phyloP scores from a whole-genome alignment of 1,140 invertebrate genomes.

The Lithobius niger region DNA sequence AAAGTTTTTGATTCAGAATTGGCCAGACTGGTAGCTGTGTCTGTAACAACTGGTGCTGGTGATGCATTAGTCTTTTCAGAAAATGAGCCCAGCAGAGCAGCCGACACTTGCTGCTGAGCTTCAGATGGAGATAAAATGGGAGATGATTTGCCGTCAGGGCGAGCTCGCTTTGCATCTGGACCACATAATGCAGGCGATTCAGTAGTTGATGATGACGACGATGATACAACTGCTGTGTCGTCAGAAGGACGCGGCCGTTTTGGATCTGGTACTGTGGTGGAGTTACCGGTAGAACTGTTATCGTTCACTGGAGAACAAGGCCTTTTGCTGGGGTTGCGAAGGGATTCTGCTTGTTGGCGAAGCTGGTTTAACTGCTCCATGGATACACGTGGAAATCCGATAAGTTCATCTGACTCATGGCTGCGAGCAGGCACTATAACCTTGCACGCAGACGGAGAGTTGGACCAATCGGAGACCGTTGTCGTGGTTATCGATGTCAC shows the following conservation, averaged over 20 bases:
- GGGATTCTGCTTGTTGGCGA: conserved; percentile 12
- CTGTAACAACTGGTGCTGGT: too few species aligned
- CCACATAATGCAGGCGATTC: not conserved
- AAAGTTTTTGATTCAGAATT: too few species aligned
- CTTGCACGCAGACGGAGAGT: not conserved
- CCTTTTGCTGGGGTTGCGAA: conserved; percentile 14
- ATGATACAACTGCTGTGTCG: too few species aligned
- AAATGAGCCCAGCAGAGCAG: not conserved
- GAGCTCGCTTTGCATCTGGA: not conserved
- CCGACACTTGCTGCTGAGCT: conserved; percentile 5
- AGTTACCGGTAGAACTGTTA: not conserved
- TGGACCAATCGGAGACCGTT: not conserved
- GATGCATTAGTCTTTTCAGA: not conserved
- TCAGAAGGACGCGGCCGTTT: not conserved
- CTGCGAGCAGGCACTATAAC: not conserved
- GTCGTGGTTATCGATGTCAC: too few species aligned
- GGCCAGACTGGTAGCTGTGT: not conserved
- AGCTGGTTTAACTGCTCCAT: conserved; percentile 14
- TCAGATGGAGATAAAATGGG: conserved; percentile 2
- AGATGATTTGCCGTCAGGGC: not conserved
- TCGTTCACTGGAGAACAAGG: conserved; percentile 12
- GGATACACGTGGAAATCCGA: conserved; percentile 14
- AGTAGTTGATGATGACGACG: not conserved
- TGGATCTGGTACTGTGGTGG: not conserved
- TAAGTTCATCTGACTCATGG: conserved; percentile 12